These are phyloP conservation scores for Tinea semifulvella DNA, from an alignment of 2,888 invertebrate genomes.

Conservation along the genomic window DNA sequence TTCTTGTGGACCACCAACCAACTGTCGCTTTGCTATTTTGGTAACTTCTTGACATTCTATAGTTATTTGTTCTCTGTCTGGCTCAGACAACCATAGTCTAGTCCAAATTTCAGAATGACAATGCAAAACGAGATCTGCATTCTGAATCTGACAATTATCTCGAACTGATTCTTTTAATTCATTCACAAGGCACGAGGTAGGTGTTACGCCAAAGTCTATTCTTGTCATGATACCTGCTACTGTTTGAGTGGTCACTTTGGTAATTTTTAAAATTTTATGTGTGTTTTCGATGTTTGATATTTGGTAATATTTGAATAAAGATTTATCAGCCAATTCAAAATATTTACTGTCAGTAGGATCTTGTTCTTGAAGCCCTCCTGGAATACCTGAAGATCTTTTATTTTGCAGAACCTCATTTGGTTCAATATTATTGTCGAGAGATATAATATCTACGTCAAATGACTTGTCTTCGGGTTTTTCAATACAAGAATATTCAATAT, in stretches of 20 bases:
- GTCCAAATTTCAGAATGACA: slow-evolving; percentile 64
- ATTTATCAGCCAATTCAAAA: slow-evolving; percentile 12
- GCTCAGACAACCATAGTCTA: slow-evolving; percentile 55
- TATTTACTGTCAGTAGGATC: slow-evolving; percentile 4
- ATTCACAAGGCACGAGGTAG: slow-evolving; percentile 41
- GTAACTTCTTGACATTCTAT: too few relatives aligned
- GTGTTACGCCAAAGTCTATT: slow-evolving; percentile 41
- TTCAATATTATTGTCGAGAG: too few relatives aligned
- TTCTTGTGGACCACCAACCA: slow-evolving; percentile 11
- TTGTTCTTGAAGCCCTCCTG: too few relatives aligned
- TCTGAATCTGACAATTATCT: not conserved
- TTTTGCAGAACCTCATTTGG: too few relatives aligned
- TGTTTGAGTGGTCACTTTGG: slow-evolving; percentile 36
- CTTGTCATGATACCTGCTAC: slow-evolving; percentile 49
- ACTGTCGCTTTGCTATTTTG: too few relatives aligned
- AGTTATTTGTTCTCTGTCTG: slow-evolving; percentile 27
- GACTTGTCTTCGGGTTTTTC: slow-evolving; percentile 30
- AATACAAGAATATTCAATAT: slow-evolving; percentile 35
- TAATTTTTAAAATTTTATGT: slow-evolving; percentile 26
- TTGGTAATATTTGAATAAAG: slow-evolving; percentile 9
- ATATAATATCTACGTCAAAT: too few relatives aligned
- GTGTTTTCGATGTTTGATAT: slow-evolving; percentile 1
- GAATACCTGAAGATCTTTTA: too few relatives aligned
- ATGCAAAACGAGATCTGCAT: not conserved
- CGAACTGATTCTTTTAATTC: not conserved